These are phyloP conservation scores for Neoitamus cyanurus DNA, from an alignment of 2,888 invertebrate genomes.

Conservation along the genomic window DNA sequence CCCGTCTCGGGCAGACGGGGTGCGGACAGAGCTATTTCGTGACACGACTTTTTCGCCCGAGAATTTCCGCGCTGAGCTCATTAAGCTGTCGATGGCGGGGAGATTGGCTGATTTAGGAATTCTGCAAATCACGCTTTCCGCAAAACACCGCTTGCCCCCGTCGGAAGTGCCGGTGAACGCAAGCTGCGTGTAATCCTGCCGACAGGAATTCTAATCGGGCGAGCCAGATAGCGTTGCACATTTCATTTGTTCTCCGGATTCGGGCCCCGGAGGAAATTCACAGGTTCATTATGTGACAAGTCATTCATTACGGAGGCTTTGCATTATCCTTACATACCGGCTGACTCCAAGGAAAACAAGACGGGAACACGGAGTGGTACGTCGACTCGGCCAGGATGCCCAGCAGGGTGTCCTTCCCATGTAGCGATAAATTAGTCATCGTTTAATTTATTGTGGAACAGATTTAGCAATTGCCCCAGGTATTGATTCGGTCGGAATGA, in stretches of 20 bases:
- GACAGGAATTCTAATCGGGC: slow-evolving; percentile 49
- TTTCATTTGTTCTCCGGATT: slow-evolving; percentile 46
- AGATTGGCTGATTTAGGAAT: slow-evolving; percentile 1
- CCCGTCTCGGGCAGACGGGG: no score
- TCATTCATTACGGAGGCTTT: slow-evolving; percentile 50
- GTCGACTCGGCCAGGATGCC: neutral
- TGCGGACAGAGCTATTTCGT: neutral
- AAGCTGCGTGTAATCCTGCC: slow-evolving; percentile 30
- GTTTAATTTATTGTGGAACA: slow-evolving; percentile 13
- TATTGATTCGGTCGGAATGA: neutral
- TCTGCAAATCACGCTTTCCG: neutral
- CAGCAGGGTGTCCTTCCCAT: slow-evolving; percentile 44
- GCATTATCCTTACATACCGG: slow-evolving; percentile 1
- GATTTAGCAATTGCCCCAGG: neutral
- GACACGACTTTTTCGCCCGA: neutral
- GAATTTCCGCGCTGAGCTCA: neutral
- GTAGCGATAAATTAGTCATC: slow-evolving; percentile 26
- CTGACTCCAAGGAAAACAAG: slow-evolving; percentile 10
- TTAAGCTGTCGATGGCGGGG: slow-evolving; percentile 25
- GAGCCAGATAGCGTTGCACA: slow-evolving; percentile 43
- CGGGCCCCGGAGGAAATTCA: slow-evolving; percentile 16
- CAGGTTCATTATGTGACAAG: slow-evolving; percentile 47
- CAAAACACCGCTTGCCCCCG: neutral
- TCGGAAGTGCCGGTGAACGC: neutral
- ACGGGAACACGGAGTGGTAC: neutral